phyloP scores from a whole-genome alignment of 64 coral and sea anemone species.

The Dendrophyllia cribrosa region DNA sequence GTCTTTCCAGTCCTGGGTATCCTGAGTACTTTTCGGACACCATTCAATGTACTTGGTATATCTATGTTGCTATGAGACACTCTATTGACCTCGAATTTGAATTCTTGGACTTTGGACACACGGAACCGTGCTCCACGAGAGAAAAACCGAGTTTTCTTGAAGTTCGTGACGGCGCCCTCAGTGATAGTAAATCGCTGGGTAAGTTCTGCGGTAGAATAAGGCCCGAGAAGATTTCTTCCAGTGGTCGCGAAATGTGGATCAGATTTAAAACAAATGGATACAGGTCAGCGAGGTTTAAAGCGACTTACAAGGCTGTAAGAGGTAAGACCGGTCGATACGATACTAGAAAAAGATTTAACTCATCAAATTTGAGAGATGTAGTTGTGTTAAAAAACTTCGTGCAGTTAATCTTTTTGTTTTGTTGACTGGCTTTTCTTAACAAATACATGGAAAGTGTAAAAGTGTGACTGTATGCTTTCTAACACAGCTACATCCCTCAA shows the following conservation, averaged over 20 bases:
- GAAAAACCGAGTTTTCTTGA: neutral
- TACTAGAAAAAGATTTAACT: neutral
- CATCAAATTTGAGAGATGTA: too few species aligned
- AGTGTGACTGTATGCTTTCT: too few species aligned
- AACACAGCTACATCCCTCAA: too few species aligned
- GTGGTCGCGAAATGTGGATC: conserved; percentile 48
- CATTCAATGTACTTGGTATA: conserved; percentile 52
- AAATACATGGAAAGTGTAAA: too few species aligned
- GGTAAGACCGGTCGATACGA: neutral
- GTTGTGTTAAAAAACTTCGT: too few species aligned
- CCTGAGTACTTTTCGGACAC: conserved; percentile 15
- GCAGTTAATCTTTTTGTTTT: too few species aligned
- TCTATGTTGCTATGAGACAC: conserved; percentile 13
- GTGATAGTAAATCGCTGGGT: conserved; percentile 28
- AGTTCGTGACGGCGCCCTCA: conserved; percentile 35
- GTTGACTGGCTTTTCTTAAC: too few species aligned
- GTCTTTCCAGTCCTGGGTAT: conserved; percentile 45
- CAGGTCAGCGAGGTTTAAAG: conserved; percentile 52
- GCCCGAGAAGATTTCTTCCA: conserved; percentile 28
- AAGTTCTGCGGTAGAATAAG: conserved; percentile 40
- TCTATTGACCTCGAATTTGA: conserved; percentile 43
- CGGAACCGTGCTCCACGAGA: neutral
- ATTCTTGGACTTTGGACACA: conserved; percentile 44
- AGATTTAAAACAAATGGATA: conserved; percentile 29
- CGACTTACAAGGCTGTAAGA: conserved; percentile 31